Percentiles rank a stretch among this genome's conserved stretches.
Conservation (phyloP, 2,113 vertebrate species). For the Oncorhynchus gorbuscha region DNA sequence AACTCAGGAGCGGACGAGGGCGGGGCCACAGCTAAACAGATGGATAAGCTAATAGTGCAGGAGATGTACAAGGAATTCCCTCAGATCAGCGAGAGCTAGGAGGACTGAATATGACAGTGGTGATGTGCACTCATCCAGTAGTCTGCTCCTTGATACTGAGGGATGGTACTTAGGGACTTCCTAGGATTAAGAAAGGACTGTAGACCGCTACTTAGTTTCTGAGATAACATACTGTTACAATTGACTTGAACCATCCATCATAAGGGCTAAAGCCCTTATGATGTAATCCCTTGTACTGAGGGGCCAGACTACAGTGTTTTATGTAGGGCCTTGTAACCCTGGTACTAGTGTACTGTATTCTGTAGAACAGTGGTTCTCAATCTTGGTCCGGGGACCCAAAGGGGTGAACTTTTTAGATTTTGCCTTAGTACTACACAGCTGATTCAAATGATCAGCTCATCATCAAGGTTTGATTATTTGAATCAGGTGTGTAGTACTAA, state of each 20-base stretch:
- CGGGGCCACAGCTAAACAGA: conserved; percentile 84
- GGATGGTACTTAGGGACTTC: neutral
- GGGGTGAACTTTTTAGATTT: too few relatives aligned
- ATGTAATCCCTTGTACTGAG: conserved; percentile 44
- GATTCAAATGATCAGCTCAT: too few relatives aligned
- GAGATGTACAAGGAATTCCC: conserved; percentile 95
- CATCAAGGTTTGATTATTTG: too few relatives aligned
- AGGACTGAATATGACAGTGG: conserved; percentile 47
- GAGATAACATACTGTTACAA: neutral
- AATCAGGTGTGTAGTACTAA: too few relatives aligned
- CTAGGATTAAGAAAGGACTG: neutral
- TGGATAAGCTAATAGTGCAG: conserved; percentile 94
- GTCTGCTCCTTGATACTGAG: conserved; percentile 46
- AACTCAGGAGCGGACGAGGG: conserved; percentile 73
- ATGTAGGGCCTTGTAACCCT: conserved; percentile 38
- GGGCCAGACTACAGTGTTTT: conserved; percentile 57
- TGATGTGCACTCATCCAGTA: conserved; percentile 24
- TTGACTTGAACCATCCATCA: too few relatives aligned
- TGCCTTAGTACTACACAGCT: too few relatives aligned
- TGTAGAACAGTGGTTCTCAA: conserved; percentile 7
- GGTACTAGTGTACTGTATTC: conserved; percentile 1
- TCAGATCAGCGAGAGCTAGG: conserved; percentile 68
- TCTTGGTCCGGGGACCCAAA: too few relatives aligned
- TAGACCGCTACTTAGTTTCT: neutral
- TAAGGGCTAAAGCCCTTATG: too few relatives aligned